Evolutionary conservation across 2,888 invertebrate species (phyloP).

Genomic region (Drosophila algonquin): DNA sequence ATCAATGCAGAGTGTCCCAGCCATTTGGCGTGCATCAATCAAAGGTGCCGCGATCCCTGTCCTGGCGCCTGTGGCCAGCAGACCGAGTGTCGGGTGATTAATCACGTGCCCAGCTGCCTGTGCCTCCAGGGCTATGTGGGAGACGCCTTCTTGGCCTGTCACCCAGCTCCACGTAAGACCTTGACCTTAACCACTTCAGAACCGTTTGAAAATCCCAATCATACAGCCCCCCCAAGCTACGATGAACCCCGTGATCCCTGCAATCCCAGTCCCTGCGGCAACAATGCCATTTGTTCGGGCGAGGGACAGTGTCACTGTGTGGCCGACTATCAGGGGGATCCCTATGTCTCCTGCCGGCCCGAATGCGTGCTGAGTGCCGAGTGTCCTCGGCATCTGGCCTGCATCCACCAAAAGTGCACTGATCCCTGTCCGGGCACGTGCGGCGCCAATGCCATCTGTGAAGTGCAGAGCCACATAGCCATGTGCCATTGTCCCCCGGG

Average conservation of each 20-base stretch:
- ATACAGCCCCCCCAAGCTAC: constrained; percentile 58
- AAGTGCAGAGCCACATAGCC: constrained; percentile 89
- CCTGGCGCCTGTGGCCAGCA: constrained; percentile 90
- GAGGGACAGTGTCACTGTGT: constrained; percentile 88
- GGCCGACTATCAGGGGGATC: constrained; percentile 89
- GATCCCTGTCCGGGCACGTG: constrained; percentile 90
- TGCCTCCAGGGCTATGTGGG: constrained; percentile 89
- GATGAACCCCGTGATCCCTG: constrained; percentile 85
- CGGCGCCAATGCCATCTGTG: constrained; percentile 88
- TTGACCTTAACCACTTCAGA: neutral
- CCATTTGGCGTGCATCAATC: constrained; percentile 90
- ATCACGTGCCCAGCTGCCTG: constrained; percentile 90
- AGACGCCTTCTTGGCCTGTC: constrained; percentile 88
- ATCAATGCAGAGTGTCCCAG: constrained; percentile 91
- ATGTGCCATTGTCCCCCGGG: constrained; percentile 89
- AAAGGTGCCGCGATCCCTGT: constrained; percentile 92
- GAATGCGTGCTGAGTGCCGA: constrained; percentile 89
- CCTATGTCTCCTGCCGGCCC: constrained; percentile 88
- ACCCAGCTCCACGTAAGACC: constrained; percentile 71
- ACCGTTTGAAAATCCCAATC: constrained; percentile 1
- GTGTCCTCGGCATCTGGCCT: constrained; percentile 88
- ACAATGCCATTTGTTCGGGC: constrained; percentile 88
- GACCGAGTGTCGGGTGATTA: constrained; percentile 87
- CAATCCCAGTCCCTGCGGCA: constrained; percentile 91
- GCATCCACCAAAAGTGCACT: constrained; percentile 88